Evolutionary conservation across 2,888 invertebrate species (phyloP).

Genomic region (Spodoptera exigua): DNA sequence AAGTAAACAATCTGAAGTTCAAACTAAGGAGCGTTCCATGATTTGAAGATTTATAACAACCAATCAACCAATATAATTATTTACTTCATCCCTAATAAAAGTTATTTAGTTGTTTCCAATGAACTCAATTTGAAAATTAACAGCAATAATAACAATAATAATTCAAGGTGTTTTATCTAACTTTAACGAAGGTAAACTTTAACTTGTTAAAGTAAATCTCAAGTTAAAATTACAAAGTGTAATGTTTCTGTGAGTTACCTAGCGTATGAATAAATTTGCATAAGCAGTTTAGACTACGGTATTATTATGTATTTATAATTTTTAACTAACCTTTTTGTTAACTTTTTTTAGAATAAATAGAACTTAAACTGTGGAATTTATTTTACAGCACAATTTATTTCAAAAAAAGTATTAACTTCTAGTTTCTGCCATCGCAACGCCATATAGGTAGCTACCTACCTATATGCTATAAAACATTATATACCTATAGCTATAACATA

Average conservation of each 20-base stretch:
- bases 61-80: too few relatives aligned
- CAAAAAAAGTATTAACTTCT: too few relatives aligned
- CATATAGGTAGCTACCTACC: too few relatives aligned
- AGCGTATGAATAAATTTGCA: conserved; percentile 48
- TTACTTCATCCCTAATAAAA: conserved; percentile 1
- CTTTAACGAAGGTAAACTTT: conserved; percentile 34
- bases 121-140: conserved; percentile 21
- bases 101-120: conserved; percentile 25
- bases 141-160: conserved; percentile 13
- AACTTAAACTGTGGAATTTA: too few relatives aligned
- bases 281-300: conserved; percentile 18
- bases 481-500: too few relatives aligned
- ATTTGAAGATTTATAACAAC: too few relatives aligned
- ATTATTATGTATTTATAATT: conserved; percentile 2
- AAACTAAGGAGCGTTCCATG: too few relatives aligned
- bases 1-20: too few relatives aligned
- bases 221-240: conserved; percentile 51
- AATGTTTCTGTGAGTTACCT: conserved; percentile 42
- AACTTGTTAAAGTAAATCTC: conserved; percentile 36
- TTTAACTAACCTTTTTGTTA: not conserved
- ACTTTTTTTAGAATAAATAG: too few relatives aligned
- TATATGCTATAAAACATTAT: too few relatives aligned
- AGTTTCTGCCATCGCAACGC: too few relatives aligned
- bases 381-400: too few relatives aligned
- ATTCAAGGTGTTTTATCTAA: conserved; percentile 33